Evolutionary conservation across 2,113 vertebrate genomes (phyloP).

Genomic region (Gnathonemus longibarbis): DNA sequence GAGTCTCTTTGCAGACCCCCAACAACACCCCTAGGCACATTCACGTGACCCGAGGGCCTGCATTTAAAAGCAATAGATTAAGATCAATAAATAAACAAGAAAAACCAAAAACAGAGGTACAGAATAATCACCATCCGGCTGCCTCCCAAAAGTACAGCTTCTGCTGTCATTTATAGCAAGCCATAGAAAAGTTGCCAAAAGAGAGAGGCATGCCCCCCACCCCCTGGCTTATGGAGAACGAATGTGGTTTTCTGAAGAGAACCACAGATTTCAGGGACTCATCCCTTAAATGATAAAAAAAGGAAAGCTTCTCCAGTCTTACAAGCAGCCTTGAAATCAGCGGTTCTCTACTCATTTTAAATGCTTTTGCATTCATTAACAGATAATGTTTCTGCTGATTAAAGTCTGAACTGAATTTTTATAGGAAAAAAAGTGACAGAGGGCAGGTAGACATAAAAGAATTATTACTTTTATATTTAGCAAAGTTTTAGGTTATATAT

Average conservation of each 20-base stretch:
- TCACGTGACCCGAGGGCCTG: background rate
- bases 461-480: background rate
- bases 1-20: background rate
- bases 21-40: background rate
- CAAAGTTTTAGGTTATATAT: background rate
- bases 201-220: background rate
- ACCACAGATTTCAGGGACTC: conserved; percentile 23
- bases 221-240: background rate
- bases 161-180: background rate
- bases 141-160: background rate
- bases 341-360: background rate
- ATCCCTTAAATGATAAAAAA: background rate
- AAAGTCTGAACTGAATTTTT: background rate
- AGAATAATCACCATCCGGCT: background rate
- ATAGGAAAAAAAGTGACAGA: background rate
- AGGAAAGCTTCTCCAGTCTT: background rate
- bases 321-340: background rate
- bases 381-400: background rate
- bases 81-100: background rate
- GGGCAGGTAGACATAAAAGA: background rate
- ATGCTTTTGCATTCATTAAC: background rate
- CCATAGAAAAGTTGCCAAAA: background rate
- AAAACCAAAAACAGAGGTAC: background rate
- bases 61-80: background rate
- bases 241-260: background rate